Evolutionary conservation across 2,888 invertebrate species (phyloP).

Genomic region (Fabriciana adippe): DNA sequence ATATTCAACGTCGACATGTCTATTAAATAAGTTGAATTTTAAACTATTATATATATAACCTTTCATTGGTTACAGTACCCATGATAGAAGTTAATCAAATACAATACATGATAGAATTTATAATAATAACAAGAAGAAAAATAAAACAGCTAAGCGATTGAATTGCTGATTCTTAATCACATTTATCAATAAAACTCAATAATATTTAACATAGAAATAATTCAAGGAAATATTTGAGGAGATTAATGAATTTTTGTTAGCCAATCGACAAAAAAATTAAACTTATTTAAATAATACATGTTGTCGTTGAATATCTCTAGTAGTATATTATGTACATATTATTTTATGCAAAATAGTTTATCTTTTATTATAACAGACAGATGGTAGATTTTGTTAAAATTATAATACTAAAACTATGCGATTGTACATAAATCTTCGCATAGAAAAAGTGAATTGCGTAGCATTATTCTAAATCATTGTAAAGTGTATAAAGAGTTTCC

Average conservation of each 20-base stretch:
- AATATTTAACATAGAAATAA: too few relatives aligned
- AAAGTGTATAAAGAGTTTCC: conserved; percentile 65
- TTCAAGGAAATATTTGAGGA: too few relatives aligned
- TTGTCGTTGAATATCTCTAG: neutral
- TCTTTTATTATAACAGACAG: neutral
- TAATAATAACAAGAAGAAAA: too few relatives aligned
- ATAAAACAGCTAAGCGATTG: too few relatives aligned
- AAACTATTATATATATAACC: too few relatives aligned
- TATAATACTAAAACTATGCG: conserved; percentile 24
- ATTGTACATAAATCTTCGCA: conserved; percentile 36
- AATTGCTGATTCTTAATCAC: too few relatives aligned
- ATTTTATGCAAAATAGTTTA: conserved; percentile 2
- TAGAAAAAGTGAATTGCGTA: conserved; percentile 63
- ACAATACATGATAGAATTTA: too few relatives aligned
- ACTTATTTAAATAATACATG: neutral
- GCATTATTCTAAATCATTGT: conserved; percentile 78
- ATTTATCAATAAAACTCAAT: too few relatives aligned
- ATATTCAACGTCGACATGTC: neutral
- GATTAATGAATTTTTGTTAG: too few relatives aligned
- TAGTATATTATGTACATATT: neutral
- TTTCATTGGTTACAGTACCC: neutral
- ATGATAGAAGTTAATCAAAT: too few relatives aligned
- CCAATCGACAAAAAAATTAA: neutral
- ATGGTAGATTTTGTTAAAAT: neutral
- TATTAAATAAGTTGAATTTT: too few relatives aligned